phyloP scores from a whole-genome alignment of 2,797 vertebrate species.

The Alectoris magna region DNA sequence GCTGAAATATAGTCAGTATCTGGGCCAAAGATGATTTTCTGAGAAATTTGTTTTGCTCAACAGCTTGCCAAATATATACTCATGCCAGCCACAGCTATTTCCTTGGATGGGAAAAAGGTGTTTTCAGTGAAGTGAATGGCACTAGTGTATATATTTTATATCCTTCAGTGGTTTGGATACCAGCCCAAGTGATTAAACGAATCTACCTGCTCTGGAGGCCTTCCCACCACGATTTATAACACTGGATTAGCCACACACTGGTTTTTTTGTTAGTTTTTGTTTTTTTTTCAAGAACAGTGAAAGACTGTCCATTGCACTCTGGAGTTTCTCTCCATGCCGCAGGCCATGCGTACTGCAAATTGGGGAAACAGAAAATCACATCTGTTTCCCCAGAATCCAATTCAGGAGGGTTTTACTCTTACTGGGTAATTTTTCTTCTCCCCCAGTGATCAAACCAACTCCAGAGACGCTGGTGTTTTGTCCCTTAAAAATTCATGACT shows the following conservation, averaged over 20 bases:
- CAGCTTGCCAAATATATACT: slow-evolving; percentile 63
- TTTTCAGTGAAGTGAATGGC: slow-evolving; percentile 63
- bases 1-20: slow-evolving; percentile 37
- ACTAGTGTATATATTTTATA: slow-evolving; percentile 49
- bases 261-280: not conserved
- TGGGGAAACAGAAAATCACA: slow-evolving; percentile 49
- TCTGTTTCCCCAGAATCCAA: slow-evolving; percentile 33
- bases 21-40: slow-evolving; percentile 44
- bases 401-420: slow-evolving; percentile 48
- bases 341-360: not conserved
- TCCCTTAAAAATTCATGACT: slow-evolving; percentile 42
- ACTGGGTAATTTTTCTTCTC: slow-evolving; percentile 35
- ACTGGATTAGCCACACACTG: slow-evolving; percentile 57
- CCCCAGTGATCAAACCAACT: slow-evolving; percentile 16
- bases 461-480: slow-evolving; percentile 4
- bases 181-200: slow-evolving; percentile 69
- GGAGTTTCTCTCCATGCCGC: slow-evolving; percentile 25
- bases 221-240: slow-evolving; percentile 56
- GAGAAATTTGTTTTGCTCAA: slow-evolving; percentile 57
- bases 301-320: slow-evolving; percentile 44
- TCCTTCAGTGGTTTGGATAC: slow-evolving; percentile 63
- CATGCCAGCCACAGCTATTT: slow-evolving; percentile 70
- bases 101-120: slow-evolving; percentile 62
- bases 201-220: slow-evolving; percentile 64
- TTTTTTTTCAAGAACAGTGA: slow-evolving; percentile 41